Conservation (phyloP, 2,888 invertebrate species). For the Spisula solida region DNA sequence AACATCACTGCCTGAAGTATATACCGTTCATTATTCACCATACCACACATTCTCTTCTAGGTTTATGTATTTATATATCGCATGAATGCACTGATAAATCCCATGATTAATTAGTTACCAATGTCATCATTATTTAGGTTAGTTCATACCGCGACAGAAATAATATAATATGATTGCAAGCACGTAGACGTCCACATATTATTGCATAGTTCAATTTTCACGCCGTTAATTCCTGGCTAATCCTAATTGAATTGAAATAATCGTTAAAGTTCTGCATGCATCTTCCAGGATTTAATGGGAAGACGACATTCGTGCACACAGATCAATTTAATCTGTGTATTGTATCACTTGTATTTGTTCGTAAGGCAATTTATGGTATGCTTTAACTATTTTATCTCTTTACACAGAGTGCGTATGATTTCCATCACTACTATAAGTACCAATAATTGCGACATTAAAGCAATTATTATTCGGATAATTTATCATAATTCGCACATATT, state of each 20-base stretch:
- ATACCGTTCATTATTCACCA: neutral
- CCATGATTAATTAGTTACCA: neutral
- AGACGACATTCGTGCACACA: neutral
- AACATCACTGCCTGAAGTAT: too few relatives aligned
- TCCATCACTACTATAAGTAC: too few relatives aligned
- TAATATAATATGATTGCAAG: conserved; percentile 1
- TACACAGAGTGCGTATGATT: too few relatives aligned
- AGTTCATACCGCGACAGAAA: neutral
- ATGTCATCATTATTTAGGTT: neutral
- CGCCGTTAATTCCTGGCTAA: neutral
- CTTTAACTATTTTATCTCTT: too few relatives aligned
- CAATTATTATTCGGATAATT: too few relatives aligned
- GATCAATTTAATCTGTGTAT: neutral
- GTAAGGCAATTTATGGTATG: too few relatives aligned
- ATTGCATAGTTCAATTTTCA: neutral
- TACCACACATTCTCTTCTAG: neutral
- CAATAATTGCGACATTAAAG: too few relatives aligned
- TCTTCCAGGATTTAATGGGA: neutral
- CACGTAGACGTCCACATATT: neutral
- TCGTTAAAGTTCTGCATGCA: neutral
- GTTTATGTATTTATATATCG: neutral
- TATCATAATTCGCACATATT: too few relatives aligned
- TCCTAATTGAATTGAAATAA: neutral
- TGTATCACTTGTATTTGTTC: too few relatives aligned
- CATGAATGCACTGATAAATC: neutral